Conservation (phyloP, 2,888 invertebrate genomes). For the Muschampia plurimacula region DNA sequence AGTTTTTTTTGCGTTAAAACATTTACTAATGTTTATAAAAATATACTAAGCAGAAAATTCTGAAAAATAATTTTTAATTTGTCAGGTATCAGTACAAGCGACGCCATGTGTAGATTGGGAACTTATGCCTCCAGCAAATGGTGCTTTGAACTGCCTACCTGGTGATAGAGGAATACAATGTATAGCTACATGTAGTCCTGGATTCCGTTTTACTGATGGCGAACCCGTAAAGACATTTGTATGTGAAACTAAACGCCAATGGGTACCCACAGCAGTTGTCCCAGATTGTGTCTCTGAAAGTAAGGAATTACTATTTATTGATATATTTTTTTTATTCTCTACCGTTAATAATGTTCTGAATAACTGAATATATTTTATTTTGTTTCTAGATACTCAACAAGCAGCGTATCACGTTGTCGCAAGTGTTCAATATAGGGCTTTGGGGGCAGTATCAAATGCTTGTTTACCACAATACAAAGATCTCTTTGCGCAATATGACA, state of each 20-base stretch:
- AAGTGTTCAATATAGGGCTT: slow-evolving; percentile 94
- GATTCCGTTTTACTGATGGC: slow-evolving; percentile 96
- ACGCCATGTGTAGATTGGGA: slow-evolving; percentile 98
- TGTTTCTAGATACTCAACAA: slow-evolving; percentile 92
- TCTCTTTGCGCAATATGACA: slow-evolving; percentile 92
- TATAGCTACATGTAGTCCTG: slow-evolving; percentile 95
- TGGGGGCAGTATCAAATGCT: slow-evolving; percentile 94
- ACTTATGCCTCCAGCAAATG: slow-evolving; percentile 94
- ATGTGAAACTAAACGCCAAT: slow-evolving; percentile 92
- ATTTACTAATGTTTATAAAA: neutral
- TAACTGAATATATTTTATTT: neutral
- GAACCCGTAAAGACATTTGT: slow-evolving; percentile 94
- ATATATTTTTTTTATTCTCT: neutral
- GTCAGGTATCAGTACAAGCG: slow-evolving; percentile 93
- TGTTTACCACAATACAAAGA: slow-evolving; percentile 95
- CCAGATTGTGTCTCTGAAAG: slow-evolving; percentile 98
- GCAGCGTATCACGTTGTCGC: slow-evolving; percentile 97
- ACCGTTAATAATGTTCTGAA: neutral
- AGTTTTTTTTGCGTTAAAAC: slow-evolving; percentile 27
- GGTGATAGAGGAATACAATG: slow-evolving; percentile 94
- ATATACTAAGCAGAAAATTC: neutral
- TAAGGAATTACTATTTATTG: slow-evolving; percentile 63
- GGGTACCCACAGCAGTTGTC: slow-evolving; percentile 95
- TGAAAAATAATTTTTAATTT: neutral
- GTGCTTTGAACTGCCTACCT: slow-evolving; percentile 94